These are phyloP conservation scores for Tor tambroides DNA, from an alignment of 2,113 vertebrate genomes.

Conservation along the genomic window DNA sequence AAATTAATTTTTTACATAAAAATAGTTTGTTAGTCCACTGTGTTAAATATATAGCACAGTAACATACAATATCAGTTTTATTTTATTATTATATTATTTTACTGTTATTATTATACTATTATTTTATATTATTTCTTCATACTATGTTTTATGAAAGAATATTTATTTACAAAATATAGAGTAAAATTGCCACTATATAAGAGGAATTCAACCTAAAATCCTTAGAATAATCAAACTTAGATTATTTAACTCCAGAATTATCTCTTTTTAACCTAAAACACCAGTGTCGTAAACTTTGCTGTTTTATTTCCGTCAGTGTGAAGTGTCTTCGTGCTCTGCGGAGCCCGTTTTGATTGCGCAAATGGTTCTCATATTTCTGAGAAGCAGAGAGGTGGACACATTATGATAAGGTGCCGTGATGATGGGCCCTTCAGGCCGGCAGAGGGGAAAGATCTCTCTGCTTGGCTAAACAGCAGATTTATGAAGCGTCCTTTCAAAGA, in stretches of 20 bases:
- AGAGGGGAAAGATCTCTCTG: conserved; percentile 54
- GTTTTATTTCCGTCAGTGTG: neutral
- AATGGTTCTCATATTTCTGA: conserved; percentile 56
- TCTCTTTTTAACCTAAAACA: neutral
- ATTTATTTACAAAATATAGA: too few relatives aligned
- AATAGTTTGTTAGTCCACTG: too few relatives aligned
- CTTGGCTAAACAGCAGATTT: conserved; percentile 59
- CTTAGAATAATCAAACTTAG: neutral
- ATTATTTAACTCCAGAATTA: neutral
- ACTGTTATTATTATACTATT: too few relatives aligned
- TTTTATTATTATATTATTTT: too few relatives aligned
- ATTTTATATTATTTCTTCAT: too few relatives aligned
- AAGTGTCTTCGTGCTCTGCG: conserved; percentile 13
- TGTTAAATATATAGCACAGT: too few relatives aligned
- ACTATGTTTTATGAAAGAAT: too few relatives aligned
- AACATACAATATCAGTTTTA: too few relatives aligned
- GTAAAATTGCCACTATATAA: too few relatives aligned
- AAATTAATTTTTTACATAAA: too few relatives aligned
- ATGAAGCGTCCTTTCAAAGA: conserved; percentile 50
- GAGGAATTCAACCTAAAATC: neutral
- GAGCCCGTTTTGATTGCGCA: conserved; percentile 39
- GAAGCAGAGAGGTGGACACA: conserved; percentile 48
- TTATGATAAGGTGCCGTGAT: conserved; percentile 53
- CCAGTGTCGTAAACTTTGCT: neutral
- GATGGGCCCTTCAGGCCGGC: conserved; percentile 31